Evolutionary conservation across 2,797 vertebrate genomes (phyloP), one percentile per base, ranked within the genome.

Genomic region (Acanthopagrus latus): DNA sequence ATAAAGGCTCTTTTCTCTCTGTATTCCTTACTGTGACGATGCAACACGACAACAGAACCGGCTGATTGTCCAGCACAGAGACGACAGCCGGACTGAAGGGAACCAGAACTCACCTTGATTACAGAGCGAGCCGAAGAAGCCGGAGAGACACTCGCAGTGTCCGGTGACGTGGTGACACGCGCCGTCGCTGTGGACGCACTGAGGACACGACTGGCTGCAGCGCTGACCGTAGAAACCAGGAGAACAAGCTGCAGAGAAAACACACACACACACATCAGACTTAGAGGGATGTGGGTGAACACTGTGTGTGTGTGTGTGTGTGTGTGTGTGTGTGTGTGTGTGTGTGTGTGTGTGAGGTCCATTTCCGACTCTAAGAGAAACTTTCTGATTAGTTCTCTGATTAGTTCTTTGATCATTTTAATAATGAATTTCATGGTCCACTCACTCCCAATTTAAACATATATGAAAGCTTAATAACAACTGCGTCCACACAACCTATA

Each of bases 161-260:
- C 97, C 97, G 0, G 92, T 96, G 89, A 97, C 16, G 2, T 98
- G 97, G 88, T 98, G 97, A 33, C 97, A 98, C 0, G 96, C 93
- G 0, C 96, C 95, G 0, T 88, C 94, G 70, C 96, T 96, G 88
- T 97, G 97, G 89, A 97, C 82, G 0, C 97, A 99, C 74, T 95
- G 96, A 11, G 97, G 97, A 75, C 97, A 99, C 0, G 95, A 89
- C 90, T 96, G 96, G 80, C 93, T 86, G 76, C 97, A 99, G 60
- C 94, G 94, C 9, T 95, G 95, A 0, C 97, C 97, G 0, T 95
- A 97, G 87, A 95, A 96, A 20, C 97, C 97, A 0, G 96, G 92
- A 0, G 96, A 93, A n/a, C 97, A 99, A 33, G 95, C 97, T 99
- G 91, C 11, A 52, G 43, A 50, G 27, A 18, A 74, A 50, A 48